Conservation (phyloP, 2,797 vertebrate species). For the Myoxocephalus aenaeus region DNA sequence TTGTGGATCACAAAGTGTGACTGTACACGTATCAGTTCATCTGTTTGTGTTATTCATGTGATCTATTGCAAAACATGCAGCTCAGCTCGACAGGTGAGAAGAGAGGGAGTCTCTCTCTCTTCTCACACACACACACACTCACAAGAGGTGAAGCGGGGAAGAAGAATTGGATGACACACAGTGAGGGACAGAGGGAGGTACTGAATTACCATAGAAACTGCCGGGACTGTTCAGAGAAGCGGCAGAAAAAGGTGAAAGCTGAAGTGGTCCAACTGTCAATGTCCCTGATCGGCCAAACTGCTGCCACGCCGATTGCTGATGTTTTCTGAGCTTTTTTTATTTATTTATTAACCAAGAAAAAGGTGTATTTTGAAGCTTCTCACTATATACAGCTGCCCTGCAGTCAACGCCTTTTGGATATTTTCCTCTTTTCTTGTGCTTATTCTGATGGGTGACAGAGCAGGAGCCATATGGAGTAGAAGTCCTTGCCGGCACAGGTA, state of each 20-base stretch:
- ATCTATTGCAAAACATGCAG: slow-evolving; percentile 5
- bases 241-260: slow-evolving; percentile 58
- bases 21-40: background rate
- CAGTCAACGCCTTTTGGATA: slow-evolving; percentile 12
- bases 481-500: slow-evolving; percentile 50
- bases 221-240: slow-evolving; percentile 53
- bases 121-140: slow-evolving; percentile 30
- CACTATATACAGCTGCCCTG: no score
- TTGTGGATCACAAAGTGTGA: background rate
- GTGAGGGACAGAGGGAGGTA: slow-evolving; percentile 68
- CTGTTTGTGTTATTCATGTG: background rate
- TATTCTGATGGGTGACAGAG: slow-evolving; percentile 28
- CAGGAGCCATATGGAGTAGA: slow-evolving; percentile 59
- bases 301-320: background rate
- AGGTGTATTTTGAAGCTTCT: slow-evolving; percentile 2
- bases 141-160: slow-evolving; percentile 45
- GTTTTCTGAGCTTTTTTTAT: background rate
- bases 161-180: slow-evolving; percentile 68
- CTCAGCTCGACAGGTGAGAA: slow-evolving; percentile 22
- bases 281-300: slow-evolving; percentile 11
- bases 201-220: slow-evolving; percentile 73
- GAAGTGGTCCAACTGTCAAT: slow-evolving; percentile 51
- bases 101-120: slow-evolving; percentile 2
- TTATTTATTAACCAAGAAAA: background rate
- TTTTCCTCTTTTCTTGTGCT: slow-evolving; percentile 24